phyloP scores from a whole-genome alignment of 2,888 invertebrate genomes.

The Meganola albula region DNA sequence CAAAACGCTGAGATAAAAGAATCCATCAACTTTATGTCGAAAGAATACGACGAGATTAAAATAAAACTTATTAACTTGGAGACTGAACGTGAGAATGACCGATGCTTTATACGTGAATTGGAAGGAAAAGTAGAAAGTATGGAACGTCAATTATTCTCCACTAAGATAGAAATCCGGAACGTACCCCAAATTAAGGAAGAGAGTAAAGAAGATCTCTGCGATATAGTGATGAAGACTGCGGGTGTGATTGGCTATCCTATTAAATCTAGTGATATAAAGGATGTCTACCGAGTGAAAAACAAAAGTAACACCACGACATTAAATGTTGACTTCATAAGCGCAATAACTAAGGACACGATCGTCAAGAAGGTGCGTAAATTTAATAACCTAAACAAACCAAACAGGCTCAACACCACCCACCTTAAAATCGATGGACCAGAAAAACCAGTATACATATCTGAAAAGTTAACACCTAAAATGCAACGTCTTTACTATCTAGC shows the following conservation, averaged over 20 bases:
- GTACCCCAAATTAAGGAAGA: neutral
- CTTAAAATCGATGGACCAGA: neutral
- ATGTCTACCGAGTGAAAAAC: neutral
- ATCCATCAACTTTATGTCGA: neutral
- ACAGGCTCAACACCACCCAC: neutral
- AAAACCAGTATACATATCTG: too few species aligned
- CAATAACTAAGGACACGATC: constrained; percentile 1
- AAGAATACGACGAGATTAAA: constrained; percentile 3
- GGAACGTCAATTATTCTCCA: constrained; percentile 1
- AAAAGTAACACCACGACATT: neutral
- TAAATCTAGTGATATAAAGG: neutral
- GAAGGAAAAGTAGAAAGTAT: neutral
- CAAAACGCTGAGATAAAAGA: too few species aligned
- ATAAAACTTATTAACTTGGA: neutral
- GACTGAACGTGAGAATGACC: neutral
- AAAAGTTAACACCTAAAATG: neutral
- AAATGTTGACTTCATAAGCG: constrained; percentile 3
- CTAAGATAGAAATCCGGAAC: constrained; percentile 3
- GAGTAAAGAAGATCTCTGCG: neutral
- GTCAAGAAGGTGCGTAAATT: neutral
- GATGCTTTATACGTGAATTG: constrained; percentile 2
- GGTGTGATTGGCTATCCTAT: neutral
- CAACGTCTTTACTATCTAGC: too few species aligned
- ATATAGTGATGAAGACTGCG: neutral
- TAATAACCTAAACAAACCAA: neutral